Evolutionary conservation across 2,113 vertebrate species (phyloP), one percentile per base, ranked within the genome.

Genomic region (Puntigrus tetrazona): DNA sequence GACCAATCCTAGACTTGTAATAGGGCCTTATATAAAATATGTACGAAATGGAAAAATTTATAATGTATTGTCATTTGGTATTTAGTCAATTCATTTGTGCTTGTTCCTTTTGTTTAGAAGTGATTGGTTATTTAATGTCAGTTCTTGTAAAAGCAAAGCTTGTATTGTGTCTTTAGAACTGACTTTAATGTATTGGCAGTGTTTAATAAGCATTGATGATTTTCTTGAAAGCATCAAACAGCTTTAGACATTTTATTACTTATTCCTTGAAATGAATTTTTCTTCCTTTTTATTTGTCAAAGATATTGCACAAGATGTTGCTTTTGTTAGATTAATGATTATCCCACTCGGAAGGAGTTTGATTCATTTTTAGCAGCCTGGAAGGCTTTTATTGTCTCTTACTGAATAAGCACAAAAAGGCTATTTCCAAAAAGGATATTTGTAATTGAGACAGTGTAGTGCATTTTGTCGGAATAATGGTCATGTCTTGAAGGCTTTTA

Each of bases 291-390:
- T 14, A 63, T 79, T 63, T 79, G 31, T 79, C 57, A 65, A 63
- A 79, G 77, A 63, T 43, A 79, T 63, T 67, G 78, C 59, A 7
- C 78, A 31, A 6, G 41, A 81, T 22, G 41, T 61, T 14, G 41
- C 8, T 31, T 67, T 47, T 63, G 16, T 50, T 67, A 9, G 59
- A 47, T 67, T 65, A 80, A 80, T 80, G 43, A 80, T 67, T 61
- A 31, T n/a, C 9, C 38, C 41, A 65, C 59, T 31, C 78, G 67
- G 45, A 29, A 47, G 47, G 38, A 80, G 38, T 31, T 29, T 80
- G 59, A 80, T 80, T 80, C n/a, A 80, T 67, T 80, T n/a, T 47
- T 38, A 47, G 31, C 27, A 41, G 55, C 84, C 78, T 34, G 36
- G 38, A 41, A 72, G 10, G 36, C 11, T 7, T 72, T 43, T n/a